A percentile compares a stretch with the other conserved stretches of the same genome.
phyloP scores from a whole-genome alignment of 2,888 invertebrate genomes.

The Tetragonisca angustula region DNA sequence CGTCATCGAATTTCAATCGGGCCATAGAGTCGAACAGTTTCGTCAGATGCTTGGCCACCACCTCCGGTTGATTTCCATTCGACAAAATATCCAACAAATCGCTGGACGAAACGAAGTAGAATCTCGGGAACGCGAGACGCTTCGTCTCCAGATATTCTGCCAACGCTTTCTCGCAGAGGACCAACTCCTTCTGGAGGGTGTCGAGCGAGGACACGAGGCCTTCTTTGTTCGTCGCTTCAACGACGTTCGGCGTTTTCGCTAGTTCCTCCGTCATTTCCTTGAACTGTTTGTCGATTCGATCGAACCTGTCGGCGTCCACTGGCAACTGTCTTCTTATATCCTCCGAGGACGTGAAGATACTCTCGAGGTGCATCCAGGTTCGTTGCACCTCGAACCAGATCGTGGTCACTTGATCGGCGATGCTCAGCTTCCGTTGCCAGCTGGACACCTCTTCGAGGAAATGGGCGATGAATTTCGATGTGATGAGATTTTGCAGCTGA shows the following conservation, averaged over 20 bases:
- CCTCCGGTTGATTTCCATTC: constrained; percentile 96
- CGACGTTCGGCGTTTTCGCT: constrained; percentile 93
- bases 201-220: constrained; percentile 93
- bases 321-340: constrained; percentile 97
- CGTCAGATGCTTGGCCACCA: constrained; percentile 95
- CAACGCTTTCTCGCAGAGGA: constrained; percentile 97
- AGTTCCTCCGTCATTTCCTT: constrained; percentile 92
- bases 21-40: constrained; percentile 98
- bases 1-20: constrained; percentile 90
- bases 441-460: constrained; percentile 96
- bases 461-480: constrained; percentile 98
- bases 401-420: constrained; percentile 96
- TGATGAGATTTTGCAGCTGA: constrained; percentile 97
- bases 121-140: constrained; percentile 96
- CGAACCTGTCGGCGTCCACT: constrained; percentile 96
- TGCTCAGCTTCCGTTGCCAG: constrained; percentile 96
- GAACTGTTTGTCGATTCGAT: constrained; percentile 95
- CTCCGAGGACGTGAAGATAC: constrained; percentile 99
- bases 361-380: constrained; percentile 98
- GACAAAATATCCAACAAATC: constrained; percentile 97
- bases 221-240: constrained; percentile 94
- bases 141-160: constrained; percentile 99
- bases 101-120: constrained; percentile 98
- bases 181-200: constrained; percentile 92
- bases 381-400: constrained; percentile 98